Base-by-base conservation (phyloP, 2,113 vertebrate species). In the Ptilonorhynchus violaceus region DNA sequence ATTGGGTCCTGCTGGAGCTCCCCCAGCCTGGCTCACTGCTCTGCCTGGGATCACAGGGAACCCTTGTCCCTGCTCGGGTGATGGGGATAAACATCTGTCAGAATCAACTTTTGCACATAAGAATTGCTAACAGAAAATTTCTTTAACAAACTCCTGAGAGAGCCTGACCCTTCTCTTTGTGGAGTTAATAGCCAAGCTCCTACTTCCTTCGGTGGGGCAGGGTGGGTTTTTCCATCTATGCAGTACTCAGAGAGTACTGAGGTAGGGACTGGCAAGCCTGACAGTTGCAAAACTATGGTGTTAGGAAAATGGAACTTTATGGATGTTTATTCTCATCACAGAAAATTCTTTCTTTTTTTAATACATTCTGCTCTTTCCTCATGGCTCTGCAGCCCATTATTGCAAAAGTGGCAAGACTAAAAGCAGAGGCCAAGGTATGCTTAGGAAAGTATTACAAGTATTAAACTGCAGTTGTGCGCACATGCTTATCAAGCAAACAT, bases 31-130 rank as follows among this genome's bases (percentile, higher is more conserved):
- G 19, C 35, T 70, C 0, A 0, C 28, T 39, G 79, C 60, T 76
- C 20, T 3, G 0, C 23, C 28, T 2, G 0, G 33, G 53, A 89
- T 49, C 3, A 2, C 17, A 41, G 16, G 20, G 41, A 79, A 24
- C 15, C 44, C 37, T 37, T 14, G 4, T 12, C 35, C 25, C 10
- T 8, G 19, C 55, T 83, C 62, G 25, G 11, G 28, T 62, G 55
- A 37, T 37, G 27, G n/a, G 72, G 42, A 25, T 1, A 3, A 84
- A 35, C 0, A 0, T 25, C 63, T 30, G 1, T 41, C 66, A 81
- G 73, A 86, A 83, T 21, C 41, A 93, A 25, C 25, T 58, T 69
- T 18, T 59, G 39, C 30, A 56, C 33, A 17, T 6, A 59, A 47
- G 73, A 74, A 41, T 5, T 62, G 15, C 22, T 63, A 92, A 37